Base-by-base conservation (phyloP, 2,888 invertebrate species). In the Tipula helvola region DNA sequence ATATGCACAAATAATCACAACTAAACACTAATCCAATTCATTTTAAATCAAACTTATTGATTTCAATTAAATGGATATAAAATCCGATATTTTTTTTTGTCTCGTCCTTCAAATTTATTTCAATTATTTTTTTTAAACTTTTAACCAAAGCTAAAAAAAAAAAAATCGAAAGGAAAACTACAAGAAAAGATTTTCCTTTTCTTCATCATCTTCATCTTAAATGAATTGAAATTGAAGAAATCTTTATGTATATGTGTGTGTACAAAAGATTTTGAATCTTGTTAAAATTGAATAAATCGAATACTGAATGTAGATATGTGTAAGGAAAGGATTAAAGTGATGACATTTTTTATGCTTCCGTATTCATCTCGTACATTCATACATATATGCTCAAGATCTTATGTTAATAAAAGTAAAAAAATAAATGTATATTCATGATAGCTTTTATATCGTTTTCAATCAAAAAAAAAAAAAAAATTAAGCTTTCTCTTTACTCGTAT, bases 391-490 rank as follows among this genome's bases (percentile, higher is more conserved):
- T 71, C 28, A 71, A 71, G 71, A 71, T 71, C 71, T 71, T 71
- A 71, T 28, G 71, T 71, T 71, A 71, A 71, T 71, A 71, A 28
- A 16, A 28, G 28, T 28, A 71, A 71, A 71, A 71, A 12, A 71
- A 57, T 8, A 44, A 71, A 71, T 71, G 28, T 71, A 28, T 71
- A 71, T 71, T 71, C 71, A 71, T 71, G 71, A 71, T 71, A 71
- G 71, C 71, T 71, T 71, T 71, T 71, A 71, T 71, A 71, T 71
- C 71, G 71, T 71, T 71, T 71, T 71, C 71, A 71, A 71, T 71
- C 52, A 52, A 52, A 52, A 52, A 52, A 16, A 52, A 39, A 39
- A 39, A 71, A 28, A 71, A 71, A 71, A 18, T 28, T 71, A 71
- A 71, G 71, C 71, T 71, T 71, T 71, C 18, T 12, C 18, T 12